Evolutionary conservation across 1,140 invertebrate species (phyloP).

Genomic region (Hyles vespertilio): DNA sequence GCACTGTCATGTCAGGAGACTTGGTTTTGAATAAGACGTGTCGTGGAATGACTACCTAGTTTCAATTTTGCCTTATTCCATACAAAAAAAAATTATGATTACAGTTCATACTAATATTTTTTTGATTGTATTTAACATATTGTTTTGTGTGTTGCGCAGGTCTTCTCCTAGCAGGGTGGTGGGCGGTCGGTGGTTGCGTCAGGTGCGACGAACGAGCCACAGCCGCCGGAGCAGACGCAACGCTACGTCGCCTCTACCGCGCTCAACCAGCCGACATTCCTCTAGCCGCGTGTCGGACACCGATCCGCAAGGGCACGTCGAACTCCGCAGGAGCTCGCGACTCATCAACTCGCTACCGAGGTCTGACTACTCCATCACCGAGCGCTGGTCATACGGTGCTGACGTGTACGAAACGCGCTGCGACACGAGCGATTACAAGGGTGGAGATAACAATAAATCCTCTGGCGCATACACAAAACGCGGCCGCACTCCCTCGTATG

Average conservation of each 20-base stretch:
- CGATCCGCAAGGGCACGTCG: slow-evolving; percentile 43
- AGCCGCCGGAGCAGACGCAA: slow-evolving; percentile 64
- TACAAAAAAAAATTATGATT: background rate
- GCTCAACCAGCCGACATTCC: slow-evolving; percentile 46
- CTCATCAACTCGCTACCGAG: slow-evolving; percentile 57
- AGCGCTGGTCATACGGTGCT: slow-evolving; percentile 68
- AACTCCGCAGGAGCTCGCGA: slow-evolving; percentile 59
- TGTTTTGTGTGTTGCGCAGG: slow-evolving; percentile 32
- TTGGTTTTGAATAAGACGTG: too few relatives aligned
- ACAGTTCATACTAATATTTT: background rate
- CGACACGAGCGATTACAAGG: slow-evolving; percentile 50
- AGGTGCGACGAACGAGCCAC: slow-evolving; percentile 59
- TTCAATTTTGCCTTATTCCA: background rate
- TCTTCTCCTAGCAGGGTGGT: slow-evolving; percentile 75
- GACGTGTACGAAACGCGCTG: slow-evolving; percentile 70
- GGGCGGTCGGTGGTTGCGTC: slow-evolving; percentile 71
- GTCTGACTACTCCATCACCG: slow-evolving; percentile 64
- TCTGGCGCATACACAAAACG: slow-evolving; percentile 40
- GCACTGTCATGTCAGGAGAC: too few relatives aligned
- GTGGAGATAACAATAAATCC: slow-evolving; percentile 47
- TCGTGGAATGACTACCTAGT: too few relatives aligned
- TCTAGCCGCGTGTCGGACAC: slow-evolving; percentile 36
- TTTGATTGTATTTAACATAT: slow-evolving; percentile 1
- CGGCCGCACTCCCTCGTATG: slow-evolving; percentile 58
- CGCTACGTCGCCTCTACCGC: slow-evolving; percentile 54